A percentile compares a stretch with the other conserved stretches of the same genome.
These are phyloP conservation scores for Autographa gamma DNA, from an alignment of 2,888 invertebrate species.

Conservation along the genomic window DNA sequence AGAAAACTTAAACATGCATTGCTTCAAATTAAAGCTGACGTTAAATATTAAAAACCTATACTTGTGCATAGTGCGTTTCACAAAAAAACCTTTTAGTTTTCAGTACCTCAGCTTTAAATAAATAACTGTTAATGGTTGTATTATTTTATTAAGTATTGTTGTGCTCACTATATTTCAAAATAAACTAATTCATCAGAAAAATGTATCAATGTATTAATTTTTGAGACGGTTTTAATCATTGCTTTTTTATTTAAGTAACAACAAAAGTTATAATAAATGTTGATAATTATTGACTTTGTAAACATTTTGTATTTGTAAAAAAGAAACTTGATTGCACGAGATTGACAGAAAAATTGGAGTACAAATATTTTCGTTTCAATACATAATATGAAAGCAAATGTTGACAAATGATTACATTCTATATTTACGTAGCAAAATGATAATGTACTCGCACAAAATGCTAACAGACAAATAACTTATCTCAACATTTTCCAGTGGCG, in stretches of 20 bases:
- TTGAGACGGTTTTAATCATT: too few relatives aligned
- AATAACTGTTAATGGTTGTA: too few relatives aligned
- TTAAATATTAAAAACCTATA: background rate
- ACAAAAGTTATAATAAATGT: too few relatives aligned
- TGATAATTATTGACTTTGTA: too few relatives aligned
- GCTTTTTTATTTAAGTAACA: too few relatives aligned
- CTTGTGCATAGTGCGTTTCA: background rate
- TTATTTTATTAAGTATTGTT: background rate
- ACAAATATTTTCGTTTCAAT: slow-evolving; percentile 39
- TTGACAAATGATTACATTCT: slow-evolving; percentile 62
- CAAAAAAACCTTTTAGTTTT: background rate
- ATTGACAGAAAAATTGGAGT: slow-evolving; percentile 36
- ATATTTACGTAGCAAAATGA: slow-evolving; percentile 60
- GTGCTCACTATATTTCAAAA: background rate
- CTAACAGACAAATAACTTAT: slow-evolving; percentile 82
- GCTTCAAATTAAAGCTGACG: background rate
- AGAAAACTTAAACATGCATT: too few relatives aligned
- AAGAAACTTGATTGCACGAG: background rate
- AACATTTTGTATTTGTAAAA: background rate
- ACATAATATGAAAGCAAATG: slow-evolving; percentile 53
- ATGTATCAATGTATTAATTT: too few relatives aligned
- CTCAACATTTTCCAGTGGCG: slow-evolving; percentile 79
- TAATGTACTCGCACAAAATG: slow-evolving; percentile 70
- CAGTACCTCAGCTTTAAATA: too few relatives aligned
- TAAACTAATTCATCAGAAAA: background rate